Evolutionary conservation across 2,888 invertebrate species (phyloP).

Genomic region (Agonopterix heracliana): DNA sequence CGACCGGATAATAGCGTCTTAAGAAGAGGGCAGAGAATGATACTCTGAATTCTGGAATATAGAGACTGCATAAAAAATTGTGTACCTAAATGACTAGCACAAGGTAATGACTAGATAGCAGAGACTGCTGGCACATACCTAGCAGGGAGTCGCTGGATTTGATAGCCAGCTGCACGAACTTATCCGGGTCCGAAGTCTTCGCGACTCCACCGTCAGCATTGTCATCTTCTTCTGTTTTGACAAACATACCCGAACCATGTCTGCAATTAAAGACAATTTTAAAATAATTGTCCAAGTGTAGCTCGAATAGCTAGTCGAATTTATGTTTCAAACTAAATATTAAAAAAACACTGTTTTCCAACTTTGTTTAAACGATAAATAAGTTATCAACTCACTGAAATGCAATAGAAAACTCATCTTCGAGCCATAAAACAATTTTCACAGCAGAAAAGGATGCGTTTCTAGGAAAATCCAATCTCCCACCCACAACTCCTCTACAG

Average conservation of each 20-base stretch:
- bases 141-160: constrained; percentile 84
- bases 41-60: no score
- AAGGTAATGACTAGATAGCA: no score
- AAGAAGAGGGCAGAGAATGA: no score
- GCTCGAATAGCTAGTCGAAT: not conserved
- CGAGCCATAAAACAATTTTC: constrained; percentile 91
- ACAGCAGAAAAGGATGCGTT: constrained; percentile 90
- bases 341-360: no score
- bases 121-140: constrained; percentile 45
- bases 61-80: no score
- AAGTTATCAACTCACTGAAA: constrained; percentile 74
- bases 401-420: constrained; percentile 87
- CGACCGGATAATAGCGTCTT: no score
- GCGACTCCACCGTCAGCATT: constrained; percentile 76
- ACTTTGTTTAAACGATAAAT: no score
- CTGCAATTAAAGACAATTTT: constrained; percentile 28
- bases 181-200: constrained; percentile 85
- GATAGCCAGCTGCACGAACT: constrained; percentile 82
- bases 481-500: constrained; percentile 87
- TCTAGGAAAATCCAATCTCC: constrained; percentile 87
- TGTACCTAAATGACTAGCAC: no score
- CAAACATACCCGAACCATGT: constrained; percentile 66
- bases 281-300: no score
- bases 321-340: not conserved
- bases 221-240: constrained; percentile 51